Evolutionary conservation across 2,888 invertebrate species (phyloP).

Genomic region (Idaea aversata): DNA sequence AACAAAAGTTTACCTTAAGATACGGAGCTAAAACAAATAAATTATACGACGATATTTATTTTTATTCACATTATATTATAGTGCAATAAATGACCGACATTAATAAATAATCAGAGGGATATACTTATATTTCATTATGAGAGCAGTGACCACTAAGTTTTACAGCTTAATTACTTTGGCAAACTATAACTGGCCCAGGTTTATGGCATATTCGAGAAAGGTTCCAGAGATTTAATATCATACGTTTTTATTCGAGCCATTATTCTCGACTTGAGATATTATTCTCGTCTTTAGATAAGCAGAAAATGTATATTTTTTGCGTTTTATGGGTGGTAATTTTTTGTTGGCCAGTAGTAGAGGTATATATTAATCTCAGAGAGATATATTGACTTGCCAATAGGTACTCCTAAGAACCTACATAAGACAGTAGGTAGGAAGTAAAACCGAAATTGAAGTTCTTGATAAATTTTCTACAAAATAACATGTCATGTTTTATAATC

Average conservation of each 20-base stretch:
- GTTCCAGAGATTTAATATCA: slow-evolving; percentile 46
- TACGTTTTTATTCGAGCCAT: slow-evolving; percentile 14
- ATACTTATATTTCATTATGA: slow-evolving; percentile 76
- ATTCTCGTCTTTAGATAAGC: slow-evolving; percentile 8
- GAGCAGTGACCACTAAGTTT: slow-evolving; percentile 68
- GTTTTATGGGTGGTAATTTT: slow-evolving; percentile 7
- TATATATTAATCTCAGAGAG: not conserved
- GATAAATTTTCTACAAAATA: not conserved
- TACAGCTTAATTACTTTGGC: slow-evolving; percentile 76
- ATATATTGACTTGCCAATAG: too few species aligned
- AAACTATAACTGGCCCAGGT: slow-evolving; percentile 73
- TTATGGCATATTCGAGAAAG: slow-evolving; percentile 60
- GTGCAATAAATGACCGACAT: slow-evolving; percentile 60
- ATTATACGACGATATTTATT: slow-evolving; percentile 47
- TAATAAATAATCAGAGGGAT: slow-evolving; percentile 68
- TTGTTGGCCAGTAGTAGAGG: not conserved
- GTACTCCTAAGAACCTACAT: too few species aligned
- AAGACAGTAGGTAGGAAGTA: not conserved
- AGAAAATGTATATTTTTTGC: slow-evolving; percentile 18
- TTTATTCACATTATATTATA: slow-evolving; percentile 51
- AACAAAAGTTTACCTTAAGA: slow-evolving; percentile 3
- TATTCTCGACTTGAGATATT: slow-evolving; percentile 6
- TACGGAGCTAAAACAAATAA: slow-evolving; percentile 25
- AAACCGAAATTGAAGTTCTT: not conserved
- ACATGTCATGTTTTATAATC: not conserved